Base-by-base conservation (phyloP, 2,888 invertebrate species). In the Dione vanillae region DNA sequence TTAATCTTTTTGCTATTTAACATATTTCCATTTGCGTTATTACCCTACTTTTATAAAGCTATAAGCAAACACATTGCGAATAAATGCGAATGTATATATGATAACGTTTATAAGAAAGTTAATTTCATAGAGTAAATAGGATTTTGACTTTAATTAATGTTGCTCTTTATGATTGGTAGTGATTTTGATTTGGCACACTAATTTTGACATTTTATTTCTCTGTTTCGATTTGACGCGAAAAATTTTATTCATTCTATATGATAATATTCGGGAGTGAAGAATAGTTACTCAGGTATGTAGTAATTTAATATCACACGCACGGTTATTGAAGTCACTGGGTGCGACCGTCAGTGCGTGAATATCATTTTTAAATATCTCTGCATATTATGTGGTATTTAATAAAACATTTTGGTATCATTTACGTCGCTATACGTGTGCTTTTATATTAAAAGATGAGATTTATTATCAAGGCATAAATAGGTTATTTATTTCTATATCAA, bases 1-100 rank as follows among this genome's bases (percentile, higher is more conserved):
- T 61, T 61, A 61, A 43, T 43, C 27, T 14, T 61, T 61, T 61
- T 61, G 27, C 27, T 45, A 14, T 20, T 59, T 59, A 43, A 59
- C 41, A 14, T 43, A 43, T 20, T 27, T 43, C n/a, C 27, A 27
- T n/a, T 59, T 59, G 9, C 43, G 14, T 20, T 59, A 43, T 59
- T 27, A 20, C n/a, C n/a, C n/a, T n/a, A n/a, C n/a, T n/a, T 59
- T 20, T 40, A 59, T 59, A 27, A 27, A 27, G 27, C 5, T 3
- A 27, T 27, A 5, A 27, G 27, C 27, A 27, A 27, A 27, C 27
- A 27, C 5, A 27, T 3, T 27, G 27, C 5, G 27, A 27, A 27
- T n/a, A 27, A 27, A 27, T 27, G 27, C 5, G 27, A 27, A 27
- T 27, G 27, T 27, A 27, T 27, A 27, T 27, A 27, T n/a, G n/a